Base-by-base conservation (phyloP, 2,113 vertebrate genomes). In the Eupsittula cactorum region DNA sequence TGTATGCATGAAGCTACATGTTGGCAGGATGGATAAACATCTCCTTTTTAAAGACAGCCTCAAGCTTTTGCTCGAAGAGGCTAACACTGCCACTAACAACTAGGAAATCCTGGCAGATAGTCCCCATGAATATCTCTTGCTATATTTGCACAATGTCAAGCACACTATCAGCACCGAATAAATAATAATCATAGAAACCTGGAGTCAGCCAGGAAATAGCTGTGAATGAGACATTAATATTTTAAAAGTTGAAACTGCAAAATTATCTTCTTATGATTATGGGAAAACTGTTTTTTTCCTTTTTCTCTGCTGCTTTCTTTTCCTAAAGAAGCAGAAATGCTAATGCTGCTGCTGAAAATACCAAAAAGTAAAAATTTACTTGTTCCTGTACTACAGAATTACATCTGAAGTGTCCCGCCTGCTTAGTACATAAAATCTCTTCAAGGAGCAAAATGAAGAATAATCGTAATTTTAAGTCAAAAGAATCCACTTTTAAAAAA, bases 31-130 rank as follows among this genome's bases (percentile, higher is more conserved):
- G 67, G 92, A 73, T 49, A 86, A 93, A 77, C 49, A 76, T 82
- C 83, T 91, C 92, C 4, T 0, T 75, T 92, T 86, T 63, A 91
- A 95, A 97, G 91, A 91, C 80, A 96, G 93, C 65, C 73, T 93
- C 92, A 89, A 94, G 94, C 73, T 96, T 95, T 89, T 91, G 62
- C 91, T 91, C 73, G 46, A 92, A 95, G 96, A 94, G 91, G 95
- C 92, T 94, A 95, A 94, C 93, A 85, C 88, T 96, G 88, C 69
- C 81, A 82, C 86, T 76, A 60, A 79, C 96, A 94, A 78, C 88
- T 87, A 91, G 90, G 86, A 93, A 97, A 96, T 96, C 96, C 96
- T 97, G 96, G 86, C 96, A 96, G 88, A 95, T 82, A 88, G 86
- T 93, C 92, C 77, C 88, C 88, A 73, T 47, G 64, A 95, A 80